Evolutionary conservation across 1,140 invertebrate genomes (phyloP), one percentile per base, ranked within the genome.

Genomic region (Triops cancriformis): DNA sequence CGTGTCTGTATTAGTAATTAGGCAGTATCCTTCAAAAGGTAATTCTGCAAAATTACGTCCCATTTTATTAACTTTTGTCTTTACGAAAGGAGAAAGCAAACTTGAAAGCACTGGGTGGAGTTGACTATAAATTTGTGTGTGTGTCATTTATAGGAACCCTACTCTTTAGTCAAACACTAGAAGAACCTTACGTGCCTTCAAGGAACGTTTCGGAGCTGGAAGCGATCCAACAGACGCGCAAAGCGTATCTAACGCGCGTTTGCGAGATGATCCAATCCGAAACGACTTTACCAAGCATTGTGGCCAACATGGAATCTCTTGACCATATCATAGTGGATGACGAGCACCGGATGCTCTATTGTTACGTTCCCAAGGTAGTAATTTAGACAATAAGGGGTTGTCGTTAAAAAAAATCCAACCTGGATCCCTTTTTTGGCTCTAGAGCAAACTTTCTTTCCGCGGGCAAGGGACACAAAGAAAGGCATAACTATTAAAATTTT

Each of bases 341-440:
- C 81, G 87, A 89, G 74, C 91, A 94, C 81, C 91, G 92, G 82
- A 84, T 96, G 3, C 86, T 97, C 0, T 97, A 96, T 83, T 97
- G 95, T 83, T 96, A 96, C 85, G 94, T 97, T 74, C 94, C 95
- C 76, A 97, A 97, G 89, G 93, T 93, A 76, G 37, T 31, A 64
- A 64, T 64, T 64, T 64, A 86, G 86, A 85, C 82, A 73, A 80
- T 80, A 82, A 84, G 51, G 3, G 14, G 4, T 18, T 64, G 14
- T 64, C 23, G 23, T 64, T 6, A 64, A 64, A 64, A 14, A 64
- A 64, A 64, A 64, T 14, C 18, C 18, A 10, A 10, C 14, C 51
- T n/a, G 9, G 23, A 7, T 37, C 31, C 7, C 51, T 6, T 26
- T 79, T 64, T 79, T 73, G 26, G 9, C 27, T 42, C 6, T 42